These are phyloP conservation scores for Clanis bilineata DNA, from an alignment of 2,888 invertebrate species.

Conservation along the genomic window DNA sequence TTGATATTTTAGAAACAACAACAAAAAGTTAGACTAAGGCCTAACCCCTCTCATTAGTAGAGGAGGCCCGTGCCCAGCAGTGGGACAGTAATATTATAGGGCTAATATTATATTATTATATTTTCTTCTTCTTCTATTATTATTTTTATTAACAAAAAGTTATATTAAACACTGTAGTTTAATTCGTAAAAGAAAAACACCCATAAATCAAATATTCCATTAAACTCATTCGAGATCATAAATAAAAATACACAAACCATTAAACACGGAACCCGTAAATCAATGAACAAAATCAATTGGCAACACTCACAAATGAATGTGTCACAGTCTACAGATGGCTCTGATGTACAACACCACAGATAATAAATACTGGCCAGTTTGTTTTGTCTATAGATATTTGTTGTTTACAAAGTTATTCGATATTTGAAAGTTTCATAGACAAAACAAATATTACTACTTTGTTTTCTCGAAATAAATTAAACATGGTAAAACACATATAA, in stretches of 20 bases:
- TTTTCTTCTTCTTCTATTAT: too few relatives aligned
- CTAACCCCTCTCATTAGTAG: too few relatives aligned
- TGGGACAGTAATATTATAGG: too few relatives aligned
- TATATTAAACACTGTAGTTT: too few relatives aligned
- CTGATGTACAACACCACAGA: not conserved
- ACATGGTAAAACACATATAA: too few relatives aligned
- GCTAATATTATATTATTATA: too few relatives aligned
- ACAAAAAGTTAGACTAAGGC: too few relatives aligned
- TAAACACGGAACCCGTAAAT: not conserved
- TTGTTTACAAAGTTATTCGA: not conserved
- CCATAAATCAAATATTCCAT: not conserved
- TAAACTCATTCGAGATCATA: not conserved
- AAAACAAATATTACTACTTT: not conserved
- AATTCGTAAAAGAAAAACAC: not conserved
- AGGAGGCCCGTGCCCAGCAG: too few relatives aligned
- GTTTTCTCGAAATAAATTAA: not conserved
- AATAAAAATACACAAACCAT: conserved; percentile 6
- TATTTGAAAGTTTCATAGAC: not conserved
- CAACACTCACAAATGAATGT: conserved; percentile 10
- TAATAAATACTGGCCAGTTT: not conserved
- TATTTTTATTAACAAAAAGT: too few relatives aligned
- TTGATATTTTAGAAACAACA: too few relatives aligned
- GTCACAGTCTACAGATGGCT: conserved; percentile 4
- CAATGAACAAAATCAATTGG: conserved; percentile 6
- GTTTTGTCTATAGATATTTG: not conserved